Evolutionary conservation across 2,888 invertebrate species (phyloP).

Genomic region (Nematopogon swammerdamellus): DNA sequence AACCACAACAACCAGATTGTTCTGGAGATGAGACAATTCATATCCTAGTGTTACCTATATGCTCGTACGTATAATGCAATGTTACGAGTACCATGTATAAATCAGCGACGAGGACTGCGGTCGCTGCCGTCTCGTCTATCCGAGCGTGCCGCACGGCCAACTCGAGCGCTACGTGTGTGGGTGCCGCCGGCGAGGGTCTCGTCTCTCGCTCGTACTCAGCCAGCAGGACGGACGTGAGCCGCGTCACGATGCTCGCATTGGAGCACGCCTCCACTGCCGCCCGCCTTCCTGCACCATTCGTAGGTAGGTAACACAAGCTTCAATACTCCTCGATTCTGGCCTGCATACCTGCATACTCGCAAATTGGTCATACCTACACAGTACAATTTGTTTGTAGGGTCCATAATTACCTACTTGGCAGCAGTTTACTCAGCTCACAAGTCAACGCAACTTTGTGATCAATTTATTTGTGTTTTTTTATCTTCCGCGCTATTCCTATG

Average conservation of each 20-base stretch:
- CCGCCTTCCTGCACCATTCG: neutral
- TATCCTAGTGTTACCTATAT: too few relatives aligned
- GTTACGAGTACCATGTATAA: conserved; percentile 51
- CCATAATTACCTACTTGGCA: too few relatives aligned
- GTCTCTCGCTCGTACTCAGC: conserved; percentile 39
- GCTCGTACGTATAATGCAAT: too few relatives aligned
- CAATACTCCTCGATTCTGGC: conserved; percentile 3
- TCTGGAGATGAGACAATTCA: too few relatives aligned
- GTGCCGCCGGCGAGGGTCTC: conserved; percentile 17
- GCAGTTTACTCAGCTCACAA: conserved; percentile 1
- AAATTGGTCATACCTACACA: too few relatives aligned
- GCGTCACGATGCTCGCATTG: conserved; percentile 26
- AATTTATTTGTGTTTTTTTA: too few relatives aligned
- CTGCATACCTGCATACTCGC: conserved; percentile 8
- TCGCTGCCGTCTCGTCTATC: conserved; percentile 60
- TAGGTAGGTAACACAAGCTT: neutral
- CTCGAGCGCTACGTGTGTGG: conserved; percentile 47
- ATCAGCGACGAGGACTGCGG: conserved; percentile 42
- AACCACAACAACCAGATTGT: too few relatives aligned
- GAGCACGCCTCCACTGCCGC: conserved; percentile 15
- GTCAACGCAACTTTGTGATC: too few relatives aligned
- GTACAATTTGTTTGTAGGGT: too few relatives aligned
- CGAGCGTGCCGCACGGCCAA: conserved; percentile 63
- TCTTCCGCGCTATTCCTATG: too few relatives aligned
- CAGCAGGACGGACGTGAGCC: conserved; percentile 32